Percentiles rank a stretch among this genome's conserved stretches.
phyloP scores from a whole-genome alignment of 2,888 invertebrate species.

The Drosophila subsilvestris region DNA sequence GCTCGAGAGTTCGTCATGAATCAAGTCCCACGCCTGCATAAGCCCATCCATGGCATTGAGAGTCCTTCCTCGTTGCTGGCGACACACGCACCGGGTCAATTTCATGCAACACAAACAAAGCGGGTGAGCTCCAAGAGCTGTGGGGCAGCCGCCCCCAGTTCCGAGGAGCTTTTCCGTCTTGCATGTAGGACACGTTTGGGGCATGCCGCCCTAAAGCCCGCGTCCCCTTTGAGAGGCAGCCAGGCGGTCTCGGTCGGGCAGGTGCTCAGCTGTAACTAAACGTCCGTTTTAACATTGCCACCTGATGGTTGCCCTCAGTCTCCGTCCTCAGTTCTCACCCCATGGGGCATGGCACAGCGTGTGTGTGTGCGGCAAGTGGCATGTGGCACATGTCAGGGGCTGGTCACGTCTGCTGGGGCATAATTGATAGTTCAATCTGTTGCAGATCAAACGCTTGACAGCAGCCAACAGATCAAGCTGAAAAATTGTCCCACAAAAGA shows the following conservation, averaged over 20 bases:
- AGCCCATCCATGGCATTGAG: constrained; percentile 24
- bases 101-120: constrained; percentile 67
- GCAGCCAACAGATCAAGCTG: constrained; percentile 78
- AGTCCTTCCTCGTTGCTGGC: constrained; percentile 30
- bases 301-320: constrained; percentile 41
- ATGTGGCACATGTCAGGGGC: constrained; percentile 56
- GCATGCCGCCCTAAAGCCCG: constrained; percentile 31
- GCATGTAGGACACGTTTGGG: constrained; percentile 70
- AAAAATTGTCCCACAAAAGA: constrained; percentile 63
- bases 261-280: constrained; percentile 78
- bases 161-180: constrained; percentile 23
- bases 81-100: constrained; percentile 74
- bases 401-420: constrained; percentile 71
- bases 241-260: constrained; percentile 69
- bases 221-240: constrained; percentile 42
- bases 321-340: not conserved
- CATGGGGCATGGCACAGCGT: not conserved
- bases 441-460: constrained; percentile 80
- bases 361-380: constrained; percentile 28
- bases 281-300: constrained; percentile 66
- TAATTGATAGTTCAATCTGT: constrained; percentile 80
- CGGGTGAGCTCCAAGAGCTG: not conserved
- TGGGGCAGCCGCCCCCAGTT: constrained; percentile 11
- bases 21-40: constrained; percentile 25
- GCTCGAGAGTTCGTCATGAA: constrained; percentile 18